A percentile compares a stretch with the other conserved stretches of the same genome.
phyloP scores from a whole-genome alignment of 2,888 invertebrate genomes.

The Lycaena phlaeas region DNA sequence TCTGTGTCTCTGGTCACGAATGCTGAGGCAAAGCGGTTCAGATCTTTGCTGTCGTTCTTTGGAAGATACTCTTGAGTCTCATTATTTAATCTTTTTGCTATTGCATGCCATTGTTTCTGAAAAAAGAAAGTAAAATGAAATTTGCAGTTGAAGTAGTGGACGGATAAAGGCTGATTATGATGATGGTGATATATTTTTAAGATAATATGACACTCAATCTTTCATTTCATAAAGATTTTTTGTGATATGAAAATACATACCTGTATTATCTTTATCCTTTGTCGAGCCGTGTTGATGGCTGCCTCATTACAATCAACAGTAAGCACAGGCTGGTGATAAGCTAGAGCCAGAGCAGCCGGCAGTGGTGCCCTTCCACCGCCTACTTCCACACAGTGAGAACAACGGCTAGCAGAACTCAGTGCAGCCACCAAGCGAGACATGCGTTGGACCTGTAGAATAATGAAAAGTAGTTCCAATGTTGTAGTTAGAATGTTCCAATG shows the following conservation, averaged over 20 bases:
- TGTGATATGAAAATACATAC: conserved; percentile 30
- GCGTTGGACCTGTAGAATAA: conserved; percentile 66
- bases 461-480: no score
- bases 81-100: conserved; percentile 55
- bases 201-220: no score
- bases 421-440: conserved; percentile 75
- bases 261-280: conserved; percentile 74
- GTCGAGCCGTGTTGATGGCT: conserved; percentile 65
- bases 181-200: no score
- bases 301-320: conserved; percentile 83
- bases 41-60: conserved; percentile 22
- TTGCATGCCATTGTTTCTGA: conserved; percentile 74
- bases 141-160: no score
- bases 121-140: conserved; percentile 14
- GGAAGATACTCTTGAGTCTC: conserved; percentile 24
- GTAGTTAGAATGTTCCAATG: no score
- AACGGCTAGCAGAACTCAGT: conserved; percentile 75
- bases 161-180: background rate
- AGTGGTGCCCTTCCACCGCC: conserved; percentile 94
- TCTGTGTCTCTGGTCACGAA: conserved; percentile 75
- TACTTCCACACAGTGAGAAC: conserved; percentile 84
- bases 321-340: conserved; percentile 80
- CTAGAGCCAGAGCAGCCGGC: conserved; percentile 80
- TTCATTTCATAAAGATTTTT: background rate
- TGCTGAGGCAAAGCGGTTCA: conserved; percentile 75